These are phyloP conservation scores for Cassiopea xamachana DNA, from an alignment of 30 jellyfish, hydroid and myxozoan species.

Conservation along the genomic window DNA sequence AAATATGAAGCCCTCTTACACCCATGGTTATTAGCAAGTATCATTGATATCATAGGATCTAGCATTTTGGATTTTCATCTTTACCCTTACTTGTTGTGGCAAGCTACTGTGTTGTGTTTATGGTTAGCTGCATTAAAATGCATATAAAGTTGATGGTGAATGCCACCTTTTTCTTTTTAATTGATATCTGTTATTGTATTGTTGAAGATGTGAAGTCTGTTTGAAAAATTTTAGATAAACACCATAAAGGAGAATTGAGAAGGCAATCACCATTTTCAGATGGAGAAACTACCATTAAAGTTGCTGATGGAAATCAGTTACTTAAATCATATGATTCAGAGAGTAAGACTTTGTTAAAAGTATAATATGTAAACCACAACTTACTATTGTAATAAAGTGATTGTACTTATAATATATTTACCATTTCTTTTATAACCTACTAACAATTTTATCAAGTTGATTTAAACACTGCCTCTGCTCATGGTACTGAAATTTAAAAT, in stretches of 20 bases:
- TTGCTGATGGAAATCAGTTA: conserved; percentile 19
- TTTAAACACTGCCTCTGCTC: not conserved
- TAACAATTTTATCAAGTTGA: not conserved
- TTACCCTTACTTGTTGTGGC: no score
- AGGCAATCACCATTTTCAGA: conserved; percentile 71
- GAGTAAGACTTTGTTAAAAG: conserved; percentile 32
- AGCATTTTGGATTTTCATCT: no score
- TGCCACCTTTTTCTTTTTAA: not conserved
- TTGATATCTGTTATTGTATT: not conserved
- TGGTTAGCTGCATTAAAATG: no score
- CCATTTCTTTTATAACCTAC: not conserved
- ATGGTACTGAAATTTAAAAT: no score
- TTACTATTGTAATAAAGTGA: not conserved
- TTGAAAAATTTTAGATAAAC: conserved; percentile 44
- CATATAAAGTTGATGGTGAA: no score
- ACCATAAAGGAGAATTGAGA: conserved; percentile 56
- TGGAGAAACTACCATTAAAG: conserved; percentile 67
- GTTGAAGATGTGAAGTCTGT: not conserved
- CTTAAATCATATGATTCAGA: conserved; percentile 35
- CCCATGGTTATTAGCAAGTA: no score
- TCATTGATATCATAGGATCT: no score
- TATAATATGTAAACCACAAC: not conserved
- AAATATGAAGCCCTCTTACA: no score
- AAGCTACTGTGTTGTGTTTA: no score
- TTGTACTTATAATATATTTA: not conserved